Conservation (phyloP, 2,888 invertebrate genomes). For the Ctena decussata region DNA sequence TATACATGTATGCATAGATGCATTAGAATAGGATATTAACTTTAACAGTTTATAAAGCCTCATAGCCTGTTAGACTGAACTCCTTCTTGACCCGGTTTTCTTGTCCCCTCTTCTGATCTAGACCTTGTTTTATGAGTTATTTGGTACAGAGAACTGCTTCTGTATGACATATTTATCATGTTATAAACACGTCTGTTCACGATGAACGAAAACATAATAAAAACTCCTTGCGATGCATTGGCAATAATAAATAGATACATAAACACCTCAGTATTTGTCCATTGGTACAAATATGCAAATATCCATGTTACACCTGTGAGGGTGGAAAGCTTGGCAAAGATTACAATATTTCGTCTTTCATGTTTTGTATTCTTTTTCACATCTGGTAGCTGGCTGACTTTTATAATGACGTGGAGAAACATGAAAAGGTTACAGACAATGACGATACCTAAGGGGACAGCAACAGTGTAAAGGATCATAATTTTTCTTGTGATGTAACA, state of each 20-base stretch:
- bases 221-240: slow-evolving; percentile 56
- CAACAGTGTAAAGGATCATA: slow-evolving; percentile 34
- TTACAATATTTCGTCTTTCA: slow-evolving; percentile 19
- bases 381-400: slow-evolving; percentile 26
- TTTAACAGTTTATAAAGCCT: no score
- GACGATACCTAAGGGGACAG: slow-evolving; percentile 25
- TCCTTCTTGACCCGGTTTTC: not conserved
- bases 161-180: not conserved
- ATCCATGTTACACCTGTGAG: slow-evolving; percentile 20
- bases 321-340: slow-evolving; percentile 25
- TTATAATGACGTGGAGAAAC: slow-evolving; percentile 45
- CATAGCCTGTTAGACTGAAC: no score
- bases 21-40: no score
- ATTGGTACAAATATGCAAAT: slow-evolving; percentile 51
- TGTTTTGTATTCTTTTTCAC: slow-evolving; percentile 22
- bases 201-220: slow-evolving; percentile 59
- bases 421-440: slow-evolving; percentile 44
- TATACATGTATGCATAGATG: no score
- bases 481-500: slow-evolving; percentile 38
- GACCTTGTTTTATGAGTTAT: not conserved
- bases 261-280: slow-evolving; percentile 25
- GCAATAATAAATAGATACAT: slow-evolving; percentile 44
- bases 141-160: not conserved
- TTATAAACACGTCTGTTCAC: slow-evolving; percentile 34
- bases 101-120: not conserved